Conservation (phyloP, 2,113 vertebrate genomes). For the Sander vitreus region DNA sequence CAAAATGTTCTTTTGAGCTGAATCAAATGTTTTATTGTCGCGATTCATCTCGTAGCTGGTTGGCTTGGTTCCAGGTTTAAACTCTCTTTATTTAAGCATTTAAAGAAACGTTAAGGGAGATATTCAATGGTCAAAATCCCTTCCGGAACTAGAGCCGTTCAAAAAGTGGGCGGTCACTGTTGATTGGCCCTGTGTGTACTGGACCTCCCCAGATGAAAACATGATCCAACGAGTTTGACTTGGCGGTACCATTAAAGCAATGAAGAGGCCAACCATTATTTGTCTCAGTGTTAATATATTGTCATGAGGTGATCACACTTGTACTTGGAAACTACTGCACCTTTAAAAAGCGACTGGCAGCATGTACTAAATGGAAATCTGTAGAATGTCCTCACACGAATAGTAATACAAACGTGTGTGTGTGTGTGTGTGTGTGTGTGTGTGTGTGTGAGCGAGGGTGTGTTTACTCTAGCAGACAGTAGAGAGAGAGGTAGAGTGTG, state of each 20-base stretch:
- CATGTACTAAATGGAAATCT: constrained; percentile 1
- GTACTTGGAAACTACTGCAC: background rate
- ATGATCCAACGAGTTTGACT: background rate
- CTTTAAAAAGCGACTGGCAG: background rate
- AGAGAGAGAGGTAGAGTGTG: constrained; percentile 40
- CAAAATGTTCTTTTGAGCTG: too few relatives aligned
- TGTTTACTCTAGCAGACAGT: constrained; percentile 57
- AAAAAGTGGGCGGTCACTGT: too few relatives aligned
- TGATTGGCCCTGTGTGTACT: too few relatives aligned
- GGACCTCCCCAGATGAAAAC: background rate
- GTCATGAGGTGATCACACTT: too few relatives aligned
- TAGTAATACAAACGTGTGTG: constrained; percentile 8
- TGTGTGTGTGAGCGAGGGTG: constrained; percentile 12
- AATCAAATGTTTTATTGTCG: too few relatives aligned
- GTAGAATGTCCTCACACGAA: constrained; percentile 23
- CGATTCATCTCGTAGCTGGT: too few relatives aligned
- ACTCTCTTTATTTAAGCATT: too few relatives aligned
- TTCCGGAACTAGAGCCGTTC: too few relatives aligned
- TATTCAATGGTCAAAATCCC: too few relatives aligned
- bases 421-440: constrained; percentile 18
- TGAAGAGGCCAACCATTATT: too few relatives aligned
- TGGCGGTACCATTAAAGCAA: background rate
- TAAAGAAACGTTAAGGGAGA: too few relatives aligned
- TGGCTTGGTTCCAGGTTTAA: too few relatives aligned
- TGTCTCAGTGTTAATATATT: background rate